Evolutionary conservation across 2,888 invertebrate genomes (phyloP), one percentile per base, ranked within the genome.

Genomic region (Brachypterus glaber): DNA sequence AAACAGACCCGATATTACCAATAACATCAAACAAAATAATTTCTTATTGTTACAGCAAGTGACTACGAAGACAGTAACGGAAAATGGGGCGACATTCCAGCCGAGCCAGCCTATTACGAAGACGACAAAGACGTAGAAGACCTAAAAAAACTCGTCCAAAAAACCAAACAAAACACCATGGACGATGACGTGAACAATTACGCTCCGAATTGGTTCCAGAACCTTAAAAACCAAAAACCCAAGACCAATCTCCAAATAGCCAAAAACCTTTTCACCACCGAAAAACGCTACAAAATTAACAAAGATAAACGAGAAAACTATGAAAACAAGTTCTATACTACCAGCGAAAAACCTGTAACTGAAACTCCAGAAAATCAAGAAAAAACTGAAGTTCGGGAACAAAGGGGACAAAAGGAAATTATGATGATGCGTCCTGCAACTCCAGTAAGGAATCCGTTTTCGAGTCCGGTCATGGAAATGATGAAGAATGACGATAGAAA

Each of bases 51-150:
- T n/a, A n/a, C n/a, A 50, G n/a, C 35, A 39, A 17, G 31, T 35
- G 38, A 41, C 15, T 52, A 51, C 43, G 60, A 63, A 25, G 60
- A 59, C n/a, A 47, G 45, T 11, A 58, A 57, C 35, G 57, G 52
- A 3, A 46, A 53, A 39, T 51, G 56, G 45, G 46, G 49, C 24
- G 47, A 45, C 11, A 14, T 37, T 12, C 40, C 29, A 25, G 35
- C 30, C 12, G 33, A 41, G 25, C 45, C 49, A 5, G 40, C 46
- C 30, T 1, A 16, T 17, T 64, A 68, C 27, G 55, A 64, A 31
- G 78, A 78, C 48, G 80, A 81, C 49, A 76, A 79, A 59, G 77
- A 79, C 41, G 79, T 77, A 1, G 66, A 71, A 40, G 77, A 79
- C 53, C 57, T 80, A 35, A 79, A 79, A 56, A 74, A 75, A 33